These are phyloP conservation scores for Drosophila sordidula DNA, from an alignment of 2,888 invertebrate genomes.

Conservation along the genomic window DNA sequence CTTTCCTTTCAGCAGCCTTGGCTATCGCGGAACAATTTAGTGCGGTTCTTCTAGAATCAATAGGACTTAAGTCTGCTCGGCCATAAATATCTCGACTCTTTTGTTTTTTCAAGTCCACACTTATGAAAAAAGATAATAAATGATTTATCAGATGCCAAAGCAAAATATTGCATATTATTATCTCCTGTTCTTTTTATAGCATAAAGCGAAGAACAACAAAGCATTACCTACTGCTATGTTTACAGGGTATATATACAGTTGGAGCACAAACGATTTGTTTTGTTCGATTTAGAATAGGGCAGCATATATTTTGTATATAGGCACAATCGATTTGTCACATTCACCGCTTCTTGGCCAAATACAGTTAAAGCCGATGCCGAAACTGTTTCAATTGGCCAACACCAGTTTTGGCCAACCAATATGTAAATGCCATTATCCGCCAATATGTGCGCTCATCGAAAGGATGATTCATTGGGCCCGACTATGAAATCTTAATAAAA, in stretches of 20 bases:
- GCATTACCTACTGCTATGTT: no score
- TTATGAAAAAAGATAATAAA: neutral
- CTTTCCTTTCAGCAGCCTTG: neutral
- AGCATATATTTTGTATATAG: constrained; percentile 4
- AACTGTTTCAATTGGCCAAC: constrained; percentile 6
- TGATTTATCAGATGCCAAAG: neutral
- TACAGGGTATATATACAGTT: no score
- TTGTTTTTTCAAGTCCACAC: no score
- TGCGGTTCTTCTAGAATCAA: no score
- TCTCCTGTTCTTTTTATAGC: neutral
- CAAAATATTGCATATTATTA: neutral
- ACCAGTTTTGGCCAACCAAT: constrained; percentile 28
- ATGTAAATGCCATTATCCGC: constrained; percentile 13
- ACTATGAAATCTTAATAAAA: constrained; percentile 29
- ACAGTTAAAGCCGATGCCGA: constrained; percentile 11
- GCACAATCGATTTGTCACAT: constrained; percentile 39
- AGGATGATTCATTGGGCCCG: constrained; percentile 27
- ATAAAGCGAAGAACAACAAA: no score
- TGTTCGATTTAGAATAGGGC: neutral
- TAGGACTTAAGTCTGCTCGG: no score
- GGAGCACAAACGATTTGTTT: neutral
- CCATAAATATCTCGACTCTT: no score
- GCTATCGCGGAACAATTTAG: neutral
- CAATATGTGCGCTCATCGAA: constrained; percentile 4
- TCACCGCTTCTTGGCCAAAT: constrained; percentile 26